Evolutionary conservation across 2,797 vertebrate species (phyloP).

Genomic region (Eulemur coronatus): DNA sequence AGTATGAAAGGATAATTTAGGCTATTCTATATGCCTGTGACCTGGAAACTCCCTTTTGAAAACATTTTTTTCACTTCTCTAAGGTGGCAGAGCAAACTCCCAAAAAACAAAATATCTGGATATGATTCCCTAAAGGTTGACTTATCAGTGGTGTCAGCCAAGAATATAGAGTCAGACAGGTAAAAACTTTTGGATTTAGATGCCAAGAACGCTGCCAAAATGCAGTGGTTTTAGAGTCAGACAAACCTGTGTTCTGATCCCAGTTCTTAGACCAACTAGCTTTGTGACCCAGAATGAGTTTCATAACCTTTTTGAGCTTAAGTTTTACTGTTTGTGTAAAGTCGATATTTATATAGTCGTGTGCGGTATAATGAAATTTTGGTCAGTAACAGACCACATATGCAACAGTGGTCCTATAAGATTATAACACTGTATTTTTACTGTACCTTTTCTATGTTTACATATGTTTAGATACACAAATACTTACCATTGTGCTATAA

Average conservation of each 20-base stretch:
- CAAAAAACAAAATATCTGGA: not conserved
- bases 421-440: not conserved
- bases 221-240: not conserved
- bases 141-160: not conserved
- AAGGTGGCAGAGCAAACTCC: not conserved
- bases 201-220: not conserved
- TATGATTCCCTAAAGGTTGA: not conserved
- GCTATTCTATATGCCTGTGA: not conserved
- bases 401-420: not conserved
- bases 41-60: not conserved
- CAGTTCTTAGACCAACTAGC: not conserved
- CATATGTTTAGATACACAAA: not conserved
- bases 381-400: not conserved
- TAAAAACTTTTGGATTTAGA: not conserved
- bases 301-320: not conserved
- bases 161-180: not conserved
- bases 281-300: not conserved
- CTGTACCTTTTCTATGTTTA: not conserved
- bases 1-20: not conserved
- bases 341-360: not conserved
- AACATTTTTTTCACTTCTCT: not conserved
- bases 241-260: not conserved
- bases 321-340: conserved; percentile 25
- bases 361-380: not conserved
- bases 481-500: not conserved